A percentile compares a stretch with the other conserved stretches of the same genome.
phyloP scores from a whole-genome alignment of 2,113 vertebrate species.

The Microtus richardsoni region DNA sequence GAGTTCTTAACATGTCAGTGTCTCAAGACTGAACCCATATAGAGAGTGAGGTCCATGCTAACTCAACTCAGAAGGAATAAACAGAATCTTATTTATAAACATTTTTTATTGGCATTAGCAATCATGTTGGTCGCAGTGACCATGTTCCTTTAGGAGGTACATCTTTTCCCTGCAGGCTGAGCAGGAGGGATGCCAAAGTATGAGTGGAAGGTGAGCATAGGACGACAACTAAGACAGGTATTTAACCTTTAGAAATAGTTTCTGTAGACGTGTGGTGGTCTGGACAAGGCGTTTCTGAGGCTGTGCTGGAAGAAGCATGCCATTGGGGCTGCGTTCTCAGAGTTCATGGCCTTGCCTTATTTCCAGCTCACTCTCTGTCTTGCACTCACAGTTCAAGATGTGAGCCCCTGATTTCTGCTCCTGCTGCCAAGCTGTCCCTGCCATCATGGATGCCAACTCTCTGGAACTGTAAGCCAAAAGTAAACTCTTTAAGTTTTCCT shows the following conservation, averaged over 20 bases:
- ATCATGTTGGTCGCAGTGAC: neutral
- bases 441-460: neutral
- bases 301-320: neutral
- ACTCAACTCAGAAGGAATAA: neutral
- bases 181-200: neutral
- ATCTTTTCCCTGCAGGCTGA: constrained; percentile 20
- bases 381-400: neutral
- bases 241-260: neutral
- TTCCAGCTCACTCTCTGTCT: neutral
- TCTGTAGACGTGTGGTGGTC: neutral
- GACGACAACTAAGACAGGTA: neutral
- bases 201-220: neutral
- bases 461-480: neutral
- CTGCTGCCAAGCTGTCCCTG: neutral
- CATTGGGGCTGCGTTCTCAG: neutral
- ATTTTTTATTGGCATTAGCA: constrained; percentile 16
- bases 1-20: constrained; percentile 25
- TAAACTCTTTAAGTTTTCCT: neutral
- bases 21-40: constrained; percentile 14
- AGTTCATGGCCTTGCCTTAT: neutral
- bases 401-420: neutral
- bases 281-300: neutral
- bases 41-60: neutral
- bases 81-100: neutral
- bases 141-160: neutral